A percentile compares a stretch with the other conserved stretches of the same genome.
Evolutionary conservation across 2,113 vertebrate genomes (phyloP).

Genomic region (Hystrix brachyura): DNA sequence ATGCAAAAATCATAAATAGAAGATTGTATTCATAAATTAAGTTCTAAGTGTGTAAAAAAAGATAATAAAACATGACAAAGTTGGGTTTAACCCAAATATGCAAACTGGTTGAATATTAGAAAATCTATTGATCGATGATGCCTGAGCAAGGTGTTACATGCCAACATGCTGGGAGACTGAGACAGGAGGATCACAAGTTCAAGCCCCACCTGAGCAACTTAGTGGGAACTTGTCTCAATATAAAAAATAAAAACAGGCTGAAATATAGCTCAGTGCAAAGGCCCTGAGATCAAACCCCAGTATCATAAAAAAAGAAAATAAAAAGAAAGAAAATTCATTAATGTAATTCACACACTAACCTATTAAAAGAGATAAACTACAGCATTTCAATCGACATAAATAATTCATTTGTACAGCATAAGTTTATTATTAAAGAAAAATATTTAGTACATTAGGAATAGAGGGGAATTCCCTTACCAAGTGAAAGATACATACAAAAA

Average conservation of each 20-base stretch:
- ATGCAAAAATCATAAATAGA: slow-evolving; percentile 35
- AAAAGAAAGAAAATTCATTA: not conserved
- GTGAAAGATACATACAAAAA: not conserved
- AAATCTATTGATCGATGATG: not conserved
- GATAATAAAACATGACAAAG: slow-evolving; percentile 7
- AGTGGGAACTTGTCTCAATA: not conserved
- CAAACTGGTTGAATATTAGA: slow-evolving; percentile 42
- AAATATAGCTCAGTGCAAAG: not conserved
- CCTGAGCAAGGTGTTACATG: not conserved
- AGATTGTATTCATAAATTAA: slow-evolving; percentile 50
- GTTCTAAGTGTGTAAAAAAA: slow-evolving; percentile 54
- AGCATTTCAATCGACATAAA: not conserved
- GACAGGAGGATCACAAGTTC: not conserved
- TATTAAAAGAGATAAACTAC: slow-evolving; percentile 24
- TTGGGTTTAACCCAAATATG: not conserved
- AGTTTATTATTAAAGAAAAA: slow-evolving; percentile 26
- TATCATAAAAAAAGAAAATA: not conserved
- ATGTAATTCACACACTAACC: not conserved
- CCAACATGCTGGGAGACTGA: not conserved
- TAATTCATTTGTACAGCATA: not conserved
- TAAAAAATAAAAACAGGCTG: not conserved
- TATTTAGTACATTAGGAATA: slow-evolving; percentile 9
- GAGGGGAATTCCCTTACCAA: not conserved
- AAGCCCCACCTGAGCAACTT: not conserved
- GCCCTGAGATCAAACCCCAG: not conserved